phyloP scores from a whole-genome alignment of 2,888 invertebrate genomes.

The Chrysodeixis includens region DNA sequence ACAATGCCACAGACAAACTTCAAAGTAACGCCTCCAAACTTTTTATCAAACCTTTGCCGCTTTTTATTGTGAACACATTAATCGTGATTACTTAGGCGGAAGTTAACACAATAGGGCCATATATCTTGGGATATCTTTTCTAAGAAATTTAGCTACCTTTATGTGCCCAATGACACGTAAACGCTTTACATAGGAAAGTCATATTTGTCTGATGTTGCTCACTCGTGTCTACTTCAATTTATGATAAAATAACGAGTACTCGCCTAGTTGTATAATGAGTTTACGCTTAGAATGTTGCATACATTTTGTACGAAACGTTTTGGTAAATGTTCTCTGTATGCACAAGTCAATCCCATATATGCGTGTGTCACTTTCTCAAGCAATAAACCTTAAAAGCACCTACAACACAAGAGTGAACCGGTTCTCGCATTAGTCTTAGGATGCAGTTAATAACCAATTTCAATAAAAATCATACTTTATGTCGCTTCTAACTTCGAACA shows the following conservation, averaged over 20 bases:
- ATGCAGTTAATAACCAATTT: conserved; percentile 5
- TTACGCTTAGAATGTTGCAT: neutral
- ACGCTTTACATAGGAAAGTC: neutral
- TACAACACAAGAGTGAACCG: neutral
- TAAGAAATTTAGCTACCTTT: neutral
- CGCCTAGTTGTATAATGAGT: too few relatives aligned
- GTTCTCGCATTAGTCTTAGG: conserved; percentile 5
- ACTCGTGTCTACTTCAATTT: neutral
- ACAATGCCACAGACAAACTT: conserved; percentile 52
- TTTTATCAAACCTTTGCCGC: conserved; percentile 49
- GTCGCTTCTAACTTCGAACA: neutral
- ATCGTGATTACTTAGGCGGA: conserved; percentile 29
- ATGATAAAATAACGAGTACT: too few relatives aligned
- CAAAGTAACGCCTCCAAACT: conserved; percentile 52
- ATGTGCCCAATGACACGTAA: conserved; percentile 2
- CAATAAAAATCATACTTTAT: neutral
- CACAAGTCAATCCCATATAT: conserved; percentile 4
- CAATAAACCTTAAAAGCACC: conserved; percentile 2
- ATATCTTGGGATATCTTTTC: conserved; percentile 6
- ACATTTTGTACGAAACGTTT: conserved; percentile 2
- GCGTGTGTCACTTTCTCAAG: conserved; percentile 4
- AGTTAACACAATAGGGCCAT: conserved; percentile 10
- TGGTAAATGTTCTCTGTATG: neutral
- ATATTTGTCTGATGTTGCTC: neutral
- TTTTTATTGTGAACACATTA: conserved; percentile 43